A percentile compares a stretch with the other conserved stretches of the same genome.
phyloP scores from a whole-genome alignment of 2,113 vertebrate genomes.

The Notothenia coriiceps region DNA sequence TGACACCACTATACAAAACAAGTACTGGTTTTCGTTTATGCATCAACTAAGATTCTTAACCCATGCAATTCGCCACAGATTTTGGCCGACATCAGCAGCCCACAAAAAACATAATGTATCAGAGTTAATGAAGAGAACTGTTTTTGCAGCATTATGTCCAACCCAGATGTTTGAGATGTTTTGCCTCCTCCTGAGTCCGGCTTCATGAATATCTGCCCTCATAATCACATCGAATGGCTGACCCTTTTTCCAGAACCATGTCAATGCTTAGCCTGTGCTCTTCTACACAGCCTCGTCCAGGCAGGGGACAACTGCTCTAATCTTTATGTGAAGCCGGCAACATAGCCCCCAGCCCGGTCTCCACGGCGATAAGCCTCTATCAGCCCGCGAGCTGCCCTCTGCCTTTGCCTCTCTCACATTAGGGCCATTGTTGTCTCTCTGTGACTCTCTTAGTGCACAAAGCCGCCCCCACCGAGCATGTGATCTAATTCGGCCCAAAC shows the following conservation, averaged over 20 bases:
- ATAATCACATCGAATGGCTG: constrained; percentile 37
- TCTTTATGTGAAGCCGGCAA: constrained; percentile 64
- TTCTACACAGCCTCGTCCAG: constrained; percentile 40
- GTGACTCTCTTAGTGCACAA: constrained; percentile 74
- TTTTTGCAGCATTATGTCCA: background rate
- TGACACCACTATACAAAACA: too few relatives aligned
- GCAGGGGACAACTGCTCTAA: constrained; percentile 58
- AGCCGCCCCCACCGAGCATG: constrained; percentile 78
- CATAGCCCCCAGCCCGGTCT: constrained; percentile 75
- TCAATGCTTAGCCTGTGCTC: constrained; percentile 43
- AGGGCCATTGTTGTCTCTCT: constrained; percentile 79
- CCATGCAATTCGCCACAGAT: too few relatives aligned
- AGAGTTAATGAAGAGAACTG: background rate
- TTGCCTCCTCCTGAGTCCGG: background rate
- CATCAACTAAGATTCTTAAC: too few relatives aligned
- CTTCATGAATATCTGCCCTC: constrained; percentile 23
- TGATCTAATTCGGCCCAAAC: constrained; percentile 80
- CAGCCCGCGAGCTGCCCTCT: constrained; percentile 55
- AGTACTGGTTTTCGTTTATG: too few relatives aligned
- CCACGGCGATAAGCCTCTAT: constrained; percentile 78
- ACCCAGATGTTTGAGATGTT: background rate
- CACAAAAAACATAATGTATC: too few relatives aligned
- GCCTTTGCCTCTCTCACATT: constrained; percentile 75
- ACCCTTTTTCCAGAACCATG: constrained; percentile 50
- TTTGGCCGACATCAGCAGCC: too few relatives aligned